phyloP scores from a whole-genome alignment of 1,140 invertebrate species.

The Lordiphosa mommai region DNA sequence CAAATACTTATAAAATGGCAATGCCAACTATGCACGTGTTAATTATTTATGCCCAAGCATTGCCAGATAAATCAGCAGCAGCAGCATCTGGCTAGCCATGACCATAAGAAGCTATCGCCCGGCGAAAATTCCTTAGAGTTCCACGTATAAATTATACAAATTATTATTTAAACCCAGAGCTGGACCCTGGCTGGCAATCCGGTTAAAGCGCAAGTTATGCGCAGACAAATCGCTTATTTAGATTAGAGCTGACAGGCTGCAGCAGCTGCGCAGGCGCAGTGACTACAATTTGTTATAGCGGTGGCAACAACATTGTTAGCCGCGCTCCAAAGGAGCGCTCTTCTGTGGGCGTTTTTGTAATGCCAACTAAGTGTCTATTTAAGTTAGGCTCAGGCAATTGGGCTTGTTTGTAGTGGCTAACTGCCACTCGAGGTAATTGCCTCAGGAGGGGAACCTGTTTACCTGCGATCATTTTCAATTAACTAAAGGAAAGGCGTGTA shows the following conservation, averaged over 20 bases:
- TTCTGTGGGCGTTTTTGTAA: constrained; percentile 36
- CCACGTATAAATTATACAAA: constrained; percentile 70
- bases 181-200: constrained; percentile 13
- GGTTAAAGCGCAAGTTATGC: constrained; percentile 52
- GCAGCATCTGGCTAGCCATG: background rate
- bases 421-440: constrained; percentile 15
- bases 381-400: constrained; percentile 32
- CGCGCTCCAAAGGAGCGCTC: background rate
- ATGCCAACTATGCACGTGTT: constrained; percentile 51
- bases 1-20: constrained; percentile 24
- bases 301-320: constrained; percentile 28
- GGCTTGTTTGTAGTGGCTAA: background rate
- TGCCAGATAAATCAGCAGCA: constrained; percentile 21
- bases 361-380: constrained; percentile 64
- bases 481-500: constrained; percentile 27
- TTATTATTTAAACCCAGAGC: constrained; percentile 59
- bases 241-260: constrained; percentile 59
- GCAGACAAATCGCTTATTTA: constrained; percentile 70
- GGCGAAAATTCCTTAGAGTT: constrained; percentile 40
- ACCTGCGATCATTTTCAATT: constrained; percentile 67
- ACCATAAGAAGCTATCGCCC: constrained; percentile 44
- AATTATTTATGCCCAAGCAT: too few species aligned
- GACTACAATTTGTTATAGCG: constrained; percentile 39
- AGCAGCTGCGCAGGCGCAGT: constrained; percentile 34
- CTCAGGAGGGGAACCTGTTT: constrained; percentile 5